Evolutionary conservation across 1,140 invertebrate genomes (phyloP), one percentile per base, ranked within the genome.

Genomic region (Diorhabda sublineata): DNA sequence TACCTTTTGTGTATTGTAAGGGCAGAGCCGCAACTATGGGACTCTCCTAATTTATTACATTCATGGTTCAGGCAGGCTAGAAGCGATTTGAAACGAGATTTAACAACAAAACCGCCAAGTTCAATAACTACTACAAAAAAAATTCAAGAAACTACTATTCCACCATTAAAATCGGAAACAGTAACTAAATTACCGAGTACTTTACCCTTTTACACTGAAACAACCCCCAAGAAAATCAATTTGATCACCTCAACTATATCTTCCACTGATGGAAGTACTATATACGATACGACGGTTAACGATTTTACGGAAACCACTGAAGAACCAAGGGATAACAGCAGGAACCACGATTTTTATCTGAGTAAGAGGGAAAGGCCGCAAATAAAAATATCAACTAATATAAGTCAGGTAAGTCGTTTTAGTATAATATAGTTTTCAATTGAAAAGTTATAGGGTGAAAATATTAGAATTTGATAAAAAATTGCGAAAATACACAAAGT

Each of bases 341-440:
- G 76, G 45, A 71, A 77, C 47, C 78, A 79, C 66, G 75, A 81
- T 66, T 80, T 80, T 71, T 80, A 79, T 67, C 64, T 77, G 7
- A 75, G 62, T 58, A 81, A 77, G 69, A 72, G 74, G 59, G 80
- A 80, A 76, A 83, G 85, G 74, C 84, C 84, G 56, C 84, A 85
- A 75, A 83, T 86, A 69, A 85, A 86, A 76, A 79, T 85, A 41
- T 83, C 83, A 4, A 83, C 83, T 59, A 85, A 81, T 70, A 82
- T 84, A 59, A 83, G 82, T 69, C 85, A 86, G 83, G 85, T 86
- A 75, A 86, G 84, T 79, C 2, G 6, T 8, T 52, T 52, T 52
- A 3, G 26, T 26, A 26, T 26, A 26, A 26, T 26, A 26, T 26
- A 26, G 26, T 26, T 26, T 26, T 26, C 26, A 26, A 26, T 26